Evolutionary conservation across 2,888 invertebrate species (phyloP), one percentile per base, ranked within the genome.

Genomic region (Idaea dimidiata): DNA sequence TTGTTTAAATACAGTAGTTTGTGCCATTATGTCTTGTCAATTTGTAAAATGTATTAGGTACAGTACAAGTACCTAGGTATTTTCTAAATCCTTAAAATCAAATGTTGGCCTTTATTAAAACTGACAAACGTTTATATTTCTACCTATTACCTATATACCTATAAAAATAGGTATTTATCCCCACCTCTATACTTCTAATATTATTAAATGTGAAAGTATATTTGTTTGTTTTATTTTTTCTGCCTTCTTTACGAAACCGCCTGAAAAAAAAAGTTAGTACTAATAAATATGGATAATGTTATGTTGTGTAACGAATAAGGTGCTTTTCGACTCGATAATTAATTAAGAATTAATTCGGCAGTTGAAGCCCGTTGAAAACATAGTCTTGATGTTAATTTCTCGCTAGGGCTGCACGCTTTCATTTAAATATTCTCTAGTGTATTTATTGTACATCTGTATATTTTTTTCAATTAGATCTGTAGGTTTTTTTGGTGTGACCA

Each of bases 1-100:
- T 67, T 73, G 73, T 54, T 59, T 59, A 54, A 68, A 66, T 43
- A 43, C 10, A 0, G 2, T 43, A 6, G 70, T 70, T 17, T 72
- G 73, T 17, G 68, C 16, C 6, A 10, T 43, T 43, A 43, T 43
- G 2, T 14, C 17, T 18, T 56, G 10, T 56, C 56, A 56, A 18
- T 18, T 56, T 56, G 56, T 14, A 43, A 43, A 43, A 43, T 43
- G 10, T 8, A 43, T 0, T n/a, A n/a, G n/a, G n/a, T n/a, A n/a
- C n/a, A n/a, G n/a, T 24, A 24, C 24, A 5, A 24, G 24, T 43
- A 2, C 43, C 10, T 43, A 10, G 10, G 0, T 43, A 1, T 43
- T 43, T 43, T 43, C 14, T 43, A 7, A 43, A 43, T 43, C 10
- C 14, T 3, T 10, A 14, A 8, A 43, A 43, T 43, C 43, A 43